Conservation (phyloP, 1,140 invertebrate genomes). For the Megalonaias nervosa region DNA sequence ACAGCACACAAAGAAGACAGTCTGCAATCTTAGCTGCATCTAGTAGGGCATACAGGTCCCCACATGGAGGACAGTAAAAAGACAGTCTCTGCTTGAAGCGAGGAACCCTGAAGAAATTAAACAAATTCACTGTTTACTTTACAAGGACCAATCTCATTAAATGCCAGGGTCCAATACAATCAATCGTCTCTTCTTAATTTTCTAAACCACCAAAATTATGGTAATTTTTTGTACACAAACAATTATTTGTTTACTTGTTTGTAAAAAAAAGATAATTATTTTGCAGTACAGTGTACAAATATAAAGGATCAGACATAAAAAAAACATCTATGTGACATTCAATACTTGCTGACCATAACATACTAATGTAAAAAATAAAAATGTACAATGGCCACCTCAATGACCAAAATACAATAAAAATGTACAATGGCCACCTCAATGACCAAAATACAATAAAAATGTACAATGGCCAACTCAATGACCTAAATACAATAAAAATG, state of each 20-base stretch:
- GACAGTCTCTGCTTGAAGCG: constrained; percentile 90
- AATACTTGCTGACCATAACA: too few species aligned
- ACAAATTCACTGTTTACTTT: constrained; percentile 36
- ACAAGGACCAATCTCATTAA: constrained; percentile 10
- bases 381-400: too few species aligned
- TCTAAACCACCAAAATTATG: background rate
- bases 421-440: too few species aligned
- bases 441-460: too few species aligned
- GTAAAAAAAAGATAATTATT: too few species aligned
- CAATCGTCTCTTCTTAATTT: background rate
- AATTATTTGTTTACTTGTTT: background rate
- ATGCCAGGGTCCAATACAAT: background rate
- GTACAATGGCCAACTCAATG: too few species aligned
- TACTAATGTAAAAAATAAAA: too few species aligned
- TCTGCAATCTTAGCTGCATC: constrained; percentile 91
- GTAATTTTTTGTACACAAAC: background rate
- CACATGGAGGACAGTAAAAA: constrained; percentile 80
- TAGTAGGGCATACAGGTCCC: constrained; percentile 82
- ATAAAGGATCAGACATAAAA: too few species aligned
- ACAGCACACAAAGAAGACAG: constrained; percentile 84
- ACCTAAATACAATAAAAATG: too few species aligned
- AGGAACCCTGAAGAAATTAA: constrained; percentile 77
- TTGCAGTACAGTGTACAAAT: too few species aligned
- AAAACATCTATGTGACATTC: too few species aligned
- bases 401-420: too few species aligned